Evolutionary conservation across 2,888 invertebrate genomes (phyloP), one percentile per base, ranked within the genome.

Genomic region (Perdita meconis): DNA sequence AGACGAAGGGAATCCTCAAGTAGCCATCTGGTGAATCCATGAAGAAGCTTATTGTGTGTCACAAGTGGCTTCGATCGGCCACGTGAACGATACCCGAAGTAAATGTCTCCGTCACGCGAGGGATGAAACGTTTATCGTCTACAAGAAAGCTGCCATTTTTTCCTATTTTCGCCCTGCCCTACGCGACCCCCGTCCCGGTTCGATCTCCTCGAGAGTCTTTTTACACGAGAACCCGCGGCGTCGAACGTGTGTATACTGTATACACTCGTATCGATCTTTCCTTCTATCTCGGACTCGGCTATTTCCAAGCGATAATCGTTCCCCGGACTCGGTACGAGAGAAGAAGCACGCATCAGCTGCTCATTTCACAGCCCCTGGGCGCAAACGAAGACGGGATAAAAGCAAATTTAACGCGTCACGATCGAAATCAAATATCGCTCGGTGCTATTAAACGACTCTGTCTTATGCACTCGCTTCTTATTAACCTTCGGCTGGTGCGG

Each of bases 91-190:
- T 78, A 74, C 53, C n/a, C 68, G 61, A 67, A 61, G 76, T 84
- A 85, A 87, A 85, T 80, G 75, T 68, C 78, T 80, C 53, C 76
- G 81, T 82, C 87, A 84, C 87, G 86, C 86, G 59, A 87, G 71
- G 74, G 74, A 83, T 84, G 78, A 86, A 82, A 78, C 84, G 73
- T 79, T 81, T 83, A 80, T 66, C 73, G 73, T 79, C 67, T 61
- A 70, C 75, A 61, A 80, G 81, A 80, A 84, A 75, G 77, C 69
- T 38, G 55, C 53, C 16, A 56, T 72, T 69, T 79, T 64, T 57
- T 64, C 12, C 40, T 50, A 59, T 61, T 70, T 24, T 19, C 19
- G 24, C 50, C 57, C 69, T 34, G 19, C 47, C 50, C 60, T 47
- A 50, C 61, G 56, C 50, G 55, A 26, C n/a, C 26, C 50, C 24